Evolutionary conservation across 2,113 vertebrate genomes (phyloP).

Genomic region (Salminus brasiliensis): DNA sequence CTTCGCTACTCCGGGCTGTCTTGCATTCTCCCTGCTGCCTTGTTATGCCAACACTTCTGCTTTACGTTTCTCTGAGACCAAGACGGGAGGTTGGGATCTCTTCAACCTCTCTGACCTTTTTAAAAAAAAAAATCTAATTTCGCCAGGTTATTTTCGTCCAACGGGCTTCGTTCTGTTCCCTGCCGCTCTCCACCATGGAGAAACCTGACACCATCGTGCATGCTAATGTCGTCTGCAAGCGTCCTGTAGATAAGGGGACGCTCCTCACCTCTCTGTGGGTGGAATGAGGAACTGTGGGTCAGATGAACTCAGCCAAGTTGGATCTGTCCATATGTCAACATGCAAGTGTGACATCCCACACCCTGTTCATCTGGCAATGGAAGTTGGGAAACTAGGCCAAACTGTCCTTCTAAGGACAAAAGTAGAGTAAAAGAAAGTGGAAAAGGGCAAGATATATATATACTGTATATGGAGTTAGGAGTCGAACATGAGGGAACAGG

Average conservation of each 20-base stretch:
- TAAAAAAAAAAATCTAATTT: too few species aligned
- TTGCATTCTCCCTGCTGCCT: conserved; percentile 52
- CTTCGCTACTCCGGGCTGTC: conserved; percentile 44
- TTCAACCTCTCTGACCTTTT: neutral
- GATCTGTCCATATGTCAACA: neutral
- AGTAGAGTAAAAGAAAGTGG: neutral
- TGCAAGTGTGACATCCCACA: neutral
- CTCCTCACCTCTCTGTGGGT: neutral
- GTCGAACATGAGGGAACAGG: neutral
- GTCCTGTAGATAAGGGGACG: neutral
- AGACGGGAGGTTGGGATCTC: conserved; percentile 8
- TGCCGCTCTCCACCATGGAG: neutral
- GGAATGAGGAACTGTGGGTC: neutral
- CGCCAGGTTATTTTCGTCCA: neutral
- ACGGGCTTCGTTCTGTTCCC: neutral
- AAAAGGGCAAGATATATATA: neutral
- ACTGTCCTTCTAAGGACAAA: neutral
- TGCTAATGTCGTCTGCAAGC: neutral
- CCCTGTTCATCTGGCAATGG: neutral
- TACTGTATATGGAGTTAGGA: neutral
- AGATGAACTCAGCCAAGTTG: neutral
- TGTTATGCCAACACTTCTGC: conserved; percentile 40
- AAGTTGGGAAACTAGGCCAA: neutral
- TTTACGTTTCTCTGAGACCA: conserved; percentile 15
- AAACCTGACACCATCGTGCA: neutral